These are phyloP conservation scores for Drosophila gaucha DNA, from an alignment of 2,888 invertebrate species.

Conservation along the genomic window DNA sequence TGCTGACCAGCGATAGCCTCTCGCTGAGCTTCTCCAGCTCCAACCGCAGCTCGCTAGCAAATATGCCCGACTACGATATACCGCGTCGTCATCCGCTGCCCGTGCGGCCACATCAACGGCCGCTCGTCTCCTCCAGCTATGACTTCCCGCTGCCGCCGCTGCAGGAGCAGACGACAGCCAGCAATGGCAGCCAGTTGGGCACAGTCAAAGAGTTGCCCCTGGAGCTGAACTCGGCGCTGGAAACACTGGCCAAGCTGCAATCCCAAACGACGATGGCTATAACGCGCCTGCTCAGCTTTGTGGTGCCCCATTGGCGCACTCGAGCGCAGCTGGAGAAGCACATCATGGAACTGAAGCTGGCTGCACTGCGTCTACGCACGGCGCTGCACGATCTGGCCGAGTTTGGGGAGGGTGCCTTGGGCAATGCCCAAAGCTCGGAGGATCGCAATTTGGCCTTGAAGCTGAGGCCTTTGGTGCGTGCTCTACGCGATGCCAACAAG, in stretches of 20 bases:
- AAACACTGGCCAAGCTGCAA: conserved; percentile 90
- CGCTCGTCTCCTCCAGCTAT: conserved; percentile 84
- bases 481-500: conserved; percentile 91
- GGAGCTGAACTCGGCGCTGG: conserved; percentile 91
- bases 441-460: conserved; percentile 92
- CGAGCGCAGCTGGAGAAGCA: conserved; percentile 91
- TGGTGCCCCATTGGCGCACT: conserved; percentile 92
- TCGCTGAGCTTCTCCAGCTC: conserved; percentile 85
- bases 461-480: conserved; percentile 91
- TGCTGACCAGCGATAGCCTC: conserved; percentile 87
- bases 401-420: conserved; percentile 94
- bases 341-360: conserved; percentile 93
- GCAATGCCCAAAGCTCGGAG: conserved; percentile 92
- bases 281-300: conserved; percentile 90
- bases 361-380: conserved; percentile 91
- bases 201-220: conserved; percentile 88
- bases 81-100: conserved; percentile 86
- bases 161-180: conserved; percentile 68
- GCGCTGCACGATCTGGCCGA: conserved; percentile 94
- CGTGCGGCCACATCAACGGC: conserved; percentile 72
- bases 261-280: conserved; percentile 93
- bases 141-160: conserved; percentile 86
- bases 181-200: conserved; percentile 18
- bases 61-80: conserved; percentile 90
- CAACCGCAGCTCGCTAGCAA: conserved; percentile 86